phyloP scores from a whole-genome alignment of 2,113 vertebrate genomes.

The Trachemys scripta region DNA sequence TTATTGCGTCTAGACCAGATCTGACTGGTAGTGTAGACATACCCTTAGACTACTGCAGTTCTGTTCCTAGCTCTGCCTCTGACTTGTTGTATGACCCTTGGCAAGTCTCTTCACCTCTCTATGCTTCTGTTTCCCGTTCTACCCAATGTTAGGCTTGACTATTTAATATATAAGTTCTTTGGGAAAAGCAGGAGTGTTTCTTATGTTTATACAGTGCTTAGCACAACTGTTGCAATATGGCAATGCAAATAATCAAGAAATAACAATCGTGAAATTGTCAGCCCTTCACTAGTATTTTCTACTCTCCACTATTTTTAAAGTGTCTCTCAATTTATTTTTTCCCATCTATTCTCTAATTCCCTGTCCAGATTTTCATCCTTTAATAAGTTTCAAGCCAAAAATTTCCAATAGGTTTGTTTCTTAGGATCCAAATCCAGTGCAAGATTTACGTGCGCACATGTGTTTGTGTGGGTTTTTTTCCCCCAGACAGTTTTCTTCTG shows the following conservation, averaged over 20 bases:
- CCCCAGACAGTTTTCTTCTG: slow-evolving; percentile 32
- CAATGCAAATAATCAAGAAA: background rate
- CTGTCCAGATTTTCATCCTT: background rate
- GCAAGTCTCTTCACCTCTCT: background rate
- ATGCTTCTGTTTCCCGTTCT: background rate
- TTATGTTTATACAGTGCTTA: background rate
- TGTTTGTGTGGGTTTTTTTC: accelerated
- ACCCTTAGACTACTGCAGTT: accelerated
- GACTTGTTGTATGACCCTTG: background rate
- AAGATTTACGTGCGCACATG: background rate
- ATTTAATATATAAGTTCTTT: background rate
- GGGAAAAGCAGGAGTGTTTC: background rate
- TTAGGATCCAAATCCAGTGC: background rate
- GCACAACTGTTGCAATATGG: background rate
- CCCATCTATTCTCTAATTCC: background rate
- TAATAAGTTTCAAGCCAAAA: background rate
- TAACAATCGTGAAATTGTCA: background rate
- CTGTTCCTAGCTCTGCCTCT: background rate
- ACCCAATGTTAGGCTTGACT: background rate
- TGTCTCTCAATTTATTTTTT: background rate
- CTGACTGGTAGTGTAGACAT: no score
- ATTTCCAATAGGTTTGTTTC: slow-evolving; percentile 18
- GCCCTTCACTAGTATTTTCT: background rate
- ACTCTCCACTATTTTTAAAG: background rate
- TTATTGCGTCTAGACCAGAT: no score